Evolutionary conservation across 2,888 invertebrate genomes (phyloP).

Genomic region (Neria commutata): DNA sequence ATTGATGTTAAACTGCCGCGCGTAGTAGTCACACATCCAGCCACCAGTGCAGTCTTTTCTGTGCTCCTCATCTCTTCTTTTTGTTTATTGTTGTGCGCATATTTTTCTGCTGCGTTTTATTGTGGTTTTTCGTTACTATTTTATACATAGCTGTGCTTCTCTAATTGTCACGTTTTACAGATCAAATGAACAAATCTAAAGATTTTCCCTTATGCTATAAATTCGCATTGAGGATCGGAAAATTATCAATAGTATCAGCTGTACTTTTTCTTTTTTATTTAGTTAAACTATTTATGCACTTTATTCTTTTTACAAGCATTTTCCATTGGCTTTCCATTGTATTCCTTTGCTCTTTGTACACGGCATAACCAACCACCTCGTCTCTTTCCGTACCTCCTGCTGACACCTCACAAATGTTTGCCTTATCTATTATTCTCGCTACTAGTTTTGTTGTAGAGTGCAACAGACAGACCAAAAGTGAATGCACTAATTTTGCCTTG

Average conservation of each 20-base stretch:
- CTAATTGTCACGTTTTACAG: not conserved
- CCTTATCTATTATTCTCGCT: no score
- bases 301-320: no score
- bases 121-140: not conserved
- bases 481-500: constrained; percentile 58
- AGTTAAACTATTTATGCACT: no score
- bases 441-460: not conserved
- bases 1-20: no score
- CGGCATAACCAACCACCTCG: constrained; percentile 4
- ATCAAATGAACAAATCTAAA: not conserved
- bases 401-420: not conserved
- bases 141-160: not conserved
- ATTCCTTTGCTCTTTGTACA: no score
- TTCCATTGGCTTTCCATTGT: no score
- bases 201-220: no score
- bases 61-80: not conserved
- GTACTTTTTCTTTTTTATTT: no score
- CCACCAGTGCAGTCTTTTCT: not conserved
- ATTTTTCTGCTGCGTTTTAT: not conserved
- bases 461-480: constrained; percentile 42
- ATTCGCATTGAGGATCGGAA: no score
- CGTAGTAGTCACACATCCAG: no score
- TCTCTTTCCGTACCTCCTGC: not conserved
- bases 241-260: no score
- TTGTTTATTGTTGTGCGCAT: constrained; percentile 7